Base-by-base conservation (phyloP, 2,888 invertebrate species). In the Sicus ferrugineus region DNA sequence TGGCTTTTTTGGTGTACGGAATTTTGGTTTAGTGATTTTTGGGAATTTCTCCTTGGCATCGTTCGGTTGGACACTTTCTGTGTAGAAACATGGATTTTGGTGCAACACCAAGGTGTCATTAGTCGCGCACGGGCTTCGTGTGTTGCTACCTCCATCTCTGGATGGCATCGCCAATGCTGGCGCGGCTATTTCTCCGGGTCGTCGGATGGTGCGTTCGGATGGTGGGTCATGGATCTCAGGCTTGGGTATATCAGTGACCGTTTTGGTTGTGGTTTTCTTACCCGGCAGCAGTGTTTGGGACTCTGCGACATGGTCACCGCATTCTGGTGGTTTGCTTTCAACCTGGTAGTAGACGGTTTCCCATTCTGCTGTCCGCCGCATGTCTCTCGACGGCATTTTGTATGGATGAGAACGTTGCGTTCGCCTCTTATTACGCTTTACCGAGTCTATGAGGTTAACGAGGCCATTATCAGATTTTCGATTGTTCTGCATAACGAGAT, bases 31-130 rank as follows among this genome's bases (percentile, higher is more conserved):
- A n/a, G 11, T 19, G 34, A 26, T 14, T 9, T 42, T 7, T 23
- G 42, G 28, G 28, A 6, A 5, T 9, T 38, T 30, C 9, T 46
- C n/a, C 19, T 46, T 46, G 19, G n/a, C 28, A 21, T 67, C 50
- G 21, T 50, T 5, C 50, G n/a, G n/a, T 63, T 31, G 23, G 38
- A 38, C 48, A 46, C 31, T 23, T 48, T 28, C 28, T 28, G 19
- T 19, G 54, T 70, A 59, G 19, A 72, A 72, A 9, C 48, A 63
- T 6, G 68, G 72, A 59, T 72, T 72, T 14, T 66, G 68, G 28
- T 72, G 72, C 14, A 72, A 34, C 14, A 72, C 46, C 11, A 72
- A 58, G 5, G 72, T 68, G 42, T 68, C 68, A 1, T 38, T 23
- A 16, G 66, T 46, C 14, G 54, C 62, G 7, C 65, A 23, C 30